Percentiles rank a stretch among this genome's conserved stretches.
phyloP scores from a whole-genome alignment of 2,888 invertebrate genomes.

The Melanostoma mellinum region DNA sequence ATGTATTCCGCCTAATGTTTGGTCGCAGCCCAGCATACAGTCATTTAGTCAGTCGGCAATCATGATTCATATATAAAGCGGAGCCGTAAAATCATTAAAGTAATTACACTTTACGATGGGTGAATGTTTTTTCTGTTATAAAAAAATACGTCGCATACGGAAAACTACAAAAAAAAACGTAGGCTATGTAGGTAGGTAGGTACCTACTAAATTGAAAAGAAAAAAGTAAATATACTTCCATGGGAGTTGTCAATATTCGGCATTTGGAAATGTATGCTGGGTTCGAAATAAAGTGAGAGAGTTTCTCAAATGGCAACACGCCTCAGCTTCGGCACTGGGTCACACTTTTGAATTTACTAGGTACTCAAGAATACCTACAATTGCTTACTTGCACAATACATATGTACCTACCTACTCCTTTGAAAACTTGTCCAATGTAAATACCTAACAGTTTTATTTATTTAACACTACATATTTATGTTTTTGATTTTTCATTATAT shows the following conservation, averaged over 20 bases:
- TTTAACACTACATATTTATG: no score
- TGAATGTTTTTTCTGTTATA: slow-evolving; percentile 70
- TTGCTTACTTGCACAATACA: no score
- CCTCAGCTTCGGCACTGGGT: background rate
- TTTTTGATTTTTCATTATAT: no score
- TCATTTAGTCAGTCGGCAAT: slow-evolving; percentile 72
- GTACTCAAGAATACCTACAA: no score
- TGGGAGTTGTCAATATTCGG: slow-evolving; percentile 62
- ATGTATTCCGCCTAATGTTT: slow-evolving; percentile 72
- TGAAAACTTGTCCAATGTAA: no score
- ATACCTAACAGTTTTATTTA: no score
- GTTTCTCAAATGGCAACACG: slow-evolving; percentile 15
- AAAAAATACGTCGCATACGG: slow-evolving; percentile 35
- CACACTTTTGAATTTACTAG: no score
- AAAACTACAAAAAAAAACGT: slow-evolving; percentile 36
- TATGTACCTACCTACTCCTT: no score
- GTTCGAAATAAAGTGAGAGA: slow-evolving; percentile 46
- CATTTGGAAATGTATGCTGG: slow-evolving; percentile 46
- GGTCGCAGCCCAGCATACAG: slow-evolving; percentile 49
- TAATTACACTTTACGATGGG: slow-evolving; percentile 76
- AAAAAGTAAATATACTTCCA: slow-evolving; percentile 55
- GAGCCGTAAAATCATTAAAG: slow-evolving; percentile 76
- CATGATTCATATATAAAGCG: slow-evolving; percentile 73
- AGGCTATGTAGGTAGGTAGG: slow-evolving; percentile 42
- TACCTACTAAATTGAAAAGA: slow-evolving; percentile 45